Evolutionary conservation across 2,888 invertebrate species (phyloP), one percentile per base, ranked within the genome.

Genomic region (Microplitis deprimator): DNA sequence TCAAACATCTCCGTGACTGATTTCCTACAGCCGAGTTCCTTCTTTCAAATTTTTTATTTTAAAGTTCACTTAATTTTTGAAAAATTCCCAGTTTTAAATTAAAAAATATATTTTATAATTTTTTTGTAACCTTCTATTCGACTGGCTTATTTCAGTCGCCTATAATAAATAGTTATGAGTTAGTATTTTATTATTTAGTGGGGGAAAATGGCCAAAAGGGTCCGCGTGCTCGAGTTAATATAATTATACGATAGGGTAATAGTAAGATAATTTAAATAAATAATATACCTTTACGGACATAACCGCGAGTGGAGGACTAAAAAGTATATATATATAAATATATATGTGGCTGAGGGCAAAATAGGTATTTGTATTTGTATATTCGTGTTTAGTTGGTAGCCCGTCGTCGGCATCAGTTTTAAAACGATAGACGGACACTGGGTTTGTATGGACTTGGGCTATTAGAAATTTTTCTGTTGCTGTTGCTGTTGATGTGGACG

Each of bases 171-270:
- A 29, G 29, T 4, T 29, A 0, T 29, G 29, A 29, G 29, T 29
- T 29, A 29, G 29, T 29, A 29, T 29, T 29, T 29, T 29, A 29
- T 29, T 29, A 29, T 29, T 29, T 29, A 29, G 29, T 29, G 29
- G 29, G 29, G 29, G 29, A 29, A 29, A 29, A 29, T 29, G 29
- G 29, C 3, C 29, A 29, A 29, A 29, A 29, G 29, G 29, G 29
- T 29, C 29, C 7, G 41, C 64, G 17, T 60, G 60, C 20, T 60
- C 75, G 77, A 81, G 77, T 81, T 82, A 80, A 83, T 83, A 82
- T 85, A 85, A 85, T 85, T 85, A 85, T 80, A 83, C 77, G 81
- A 83, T 77, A 78, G 78, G 71, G 81, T 82, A 82, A 84, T 82
- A 81, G 76, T 79, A 76, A 80, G 75, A 77, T 81, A 82, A 85